Evolutionary conservation across 2,888 invertebrate genomes (phyloP).

Genomic region (Adineta ricciae): DNA sequence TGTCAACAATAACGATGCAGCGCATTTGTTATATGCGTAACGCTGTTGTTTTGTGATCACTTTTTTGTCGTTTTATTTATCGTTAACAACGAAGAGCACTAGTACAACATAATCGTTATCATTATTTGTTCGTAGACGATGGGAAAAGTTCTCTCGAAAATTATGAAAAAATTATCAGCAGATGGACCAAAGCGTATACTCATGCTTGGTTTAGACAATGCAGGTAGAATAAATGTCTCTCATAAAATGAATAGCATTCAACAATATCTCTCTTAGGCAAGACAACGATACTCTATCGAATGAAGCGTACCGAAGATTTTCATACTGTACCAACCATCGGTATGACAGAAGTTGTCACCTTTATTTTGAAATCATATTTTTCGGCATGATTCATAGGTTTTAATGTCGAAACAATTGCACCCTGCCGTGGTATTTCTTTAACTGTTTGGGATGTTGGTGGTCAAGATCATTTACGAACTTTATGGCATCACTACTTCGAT

Average conservation of each 20-base stretch:
- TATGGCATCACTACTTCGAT: constrained; percentile 45
- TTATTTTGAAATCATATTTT: not conserved
- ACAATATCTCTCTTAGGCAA: not conserved
- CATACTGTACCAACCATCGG: constrained; percentile 13
- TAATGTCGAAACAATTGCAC: constrained; percentile 35
- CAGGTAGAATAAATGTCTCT: not conserved
- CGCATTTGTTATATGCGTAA: not conserved
- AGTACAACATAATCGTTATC: not conserved
- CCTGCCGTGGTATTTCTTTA: constrained; percentile 32
- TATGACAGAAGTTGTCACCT: not conserved
- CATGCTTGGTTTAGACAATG: constrained; percentile 8
- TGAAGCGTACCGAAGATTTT: constrained; percentile 16
- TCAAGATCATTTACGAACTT: constrained; percentile 13
- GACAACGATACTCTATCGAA: constrained; percentile 18
- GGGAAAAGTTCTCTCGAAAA: not conserved
- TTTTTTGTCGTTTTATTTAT: not conserved
- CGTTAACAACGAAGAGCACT: not conserved
- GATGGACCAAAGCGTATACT: constrained; percentile 16
- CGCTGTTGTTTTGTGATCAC: not conserved
- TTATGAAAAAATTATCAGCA: constrained; percentile 13
- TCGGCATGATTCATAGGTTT: constrained; percentile 31
- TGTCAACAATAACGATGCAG: not conserved
- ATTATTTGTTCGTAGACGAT: not conserved
- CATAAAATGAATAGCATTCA: not conserved
- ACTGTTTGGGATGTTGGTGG: constrained; percentile 19